Evolutionary conservation across 2,113 vertebrate species (phyloP), one percentile per base, ranked within the genome.

Genomic region (Todiramphus saurophagus): DNA sequence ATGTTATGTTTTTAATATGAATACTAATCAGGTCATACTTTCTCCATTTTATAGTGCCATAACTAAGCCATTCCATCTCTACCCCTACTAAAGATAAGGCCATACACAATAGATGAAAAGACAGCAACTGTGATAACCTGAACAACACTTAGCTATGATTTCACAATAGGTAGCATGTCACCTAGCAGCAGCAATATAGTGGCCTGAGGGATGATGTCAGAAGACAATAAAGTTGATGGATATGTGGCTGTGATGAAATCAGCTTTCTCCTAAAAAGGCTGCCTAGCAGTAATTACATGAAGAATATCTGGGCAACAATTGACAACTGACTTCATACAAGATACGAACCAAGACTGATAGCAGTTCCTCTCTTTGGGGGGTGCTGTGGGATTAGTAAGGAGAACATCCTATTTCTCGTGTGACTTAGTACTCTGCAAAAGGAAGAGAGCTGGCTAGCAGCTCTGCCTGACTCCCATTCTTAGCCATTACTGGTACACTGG

Each of bases 171-270:
- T 59, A 59, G 44, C 50, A 16, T 50, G 39, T 91, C 83, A 93
- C 43, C 44, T 35, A 89, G 67, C 78, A 88, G 70, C 77, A 76
- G 78, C 33, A 62, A 13, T 44, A 53, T 5, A 44, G 77, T 30
- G 51, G 25, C 15, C 67, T 33, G 72, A 93, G 33, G 31, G 14
- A 63, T 88, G 48, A 89, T 83, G 43, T 85, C 30, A 92, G 59
- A 94, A 87, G 63, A 75, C 69, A 87, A 81, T 75, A 67, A 96
- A 89, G 48, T 12, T 89, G 72, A 91, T 87, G 76, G 41, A 92
- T 95, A 66, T 86, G 48, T 84, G 23, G 13, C 43, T 94, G 46
- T 93, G 35, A 48, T 90, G 31, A 90, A 92, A 94, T 67, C 41
- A 85, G 15, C 39, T 83, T 93, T 89, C 67, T 86, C 35, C 55